Base-by-base conservation (phyloP, 1,140 invertebrate genomes). In the Drosophila mojavensis region DNA sequence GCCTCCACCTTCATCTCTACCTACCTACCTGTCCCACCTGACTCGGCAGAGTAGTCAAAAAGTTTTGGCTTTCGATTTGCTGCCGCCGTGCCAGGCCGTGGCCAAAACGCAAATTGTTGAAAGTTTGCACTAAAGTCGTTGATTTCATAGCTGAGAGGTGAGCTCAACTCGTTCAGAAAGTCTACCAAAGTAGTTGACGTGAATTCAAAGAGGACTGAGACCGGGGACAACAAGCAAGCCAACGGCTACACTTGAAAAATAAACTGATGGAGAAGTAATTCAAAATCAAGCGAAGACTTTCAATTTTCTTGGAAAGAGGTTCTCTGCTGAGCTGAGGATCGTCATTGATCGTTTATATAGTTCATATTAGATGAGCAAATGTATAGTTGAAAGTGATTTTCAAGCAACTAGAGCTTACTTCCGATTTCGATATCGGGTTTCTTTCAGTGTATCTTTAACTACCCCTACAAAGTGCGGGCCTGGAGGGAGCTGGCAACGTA, bases 51-150 rank as follows among this genome's bases (percentile, higher is more conserved):
- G 43, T 84, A 88, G 84, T 89, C 84, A 78, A 88, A 88, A 89
- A 89, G 85, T 89, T 89, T 86, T 78, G 67, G 85, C 86, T 83
- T 90, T 90, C 85, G 85, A 90, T 90, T 90, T 90, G 68, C 45
- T 58, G 54, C 26, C 47, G 74, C 75, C 75, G 76, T 88, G 80
- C 83, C 83, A 88, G 84, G 83, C 77, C 81, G 81, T 90, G 79
- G 86, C 85, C 85, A 85, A 90, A 89, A 90, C 85, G 86, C 85
- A 90, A 90, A 90, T 90, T 90, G 85, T 85, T 90, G 78, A 90
- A 90, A 90, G 78, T 90, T 90, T 90, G 79, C 81, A 84, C 84
- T 90, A 90, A 88, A 88, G 83, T 88, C 83, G 83, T 88, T 88
- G 83, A 88, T 88, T 88, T 89, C 84, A 88, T 88, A 88, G 83